Evolutionary conservation across 2,888 invertebrate species (phyloP).

Genomic region (Papilio gigon): DNA sequence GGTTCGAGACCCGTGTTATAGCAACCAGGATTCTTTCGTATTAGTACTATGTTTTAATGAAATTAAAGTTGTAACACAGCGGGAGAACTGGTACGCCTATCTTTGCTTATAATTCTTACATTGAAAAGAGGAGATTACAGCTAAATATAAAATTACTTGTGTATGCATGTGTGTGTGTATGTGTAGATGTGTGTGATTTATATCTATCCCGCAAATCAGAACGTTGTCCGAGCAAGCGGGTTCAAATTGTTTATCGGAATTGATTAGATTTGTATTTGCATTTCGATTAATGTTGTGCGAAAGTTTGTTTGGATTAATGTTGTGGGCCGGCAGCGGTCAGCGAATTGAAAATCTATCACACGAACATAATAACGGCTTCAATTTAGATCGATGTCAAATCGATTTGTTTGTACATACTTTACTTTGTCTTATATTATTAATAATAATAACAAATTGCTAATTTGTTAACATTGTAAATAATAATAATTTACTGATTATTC

Average conservation of each 20-base stretch:
- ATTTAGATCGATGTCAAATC: constrained; percentile 25
- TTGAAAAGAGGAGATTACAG: no score
- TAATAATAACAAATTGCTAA: no score
- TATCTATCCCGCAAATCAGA: background rate
- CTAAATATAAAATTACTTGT: no score
- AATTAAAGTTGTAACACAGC: no score
- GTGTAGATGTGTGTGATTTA: no score
- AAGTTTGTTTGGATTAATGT: constrained; percentile 34
- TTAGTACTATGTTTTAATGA: no score
- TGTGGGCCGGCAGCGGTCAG: constrained; percentile 12
- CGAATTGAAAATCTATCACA: constrained; percentile 33
- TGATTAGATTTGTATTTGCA: constrained; percentile 35
- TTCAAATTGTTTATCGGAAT: constrained; percentile 30
- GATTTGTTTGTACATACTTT: background rate
- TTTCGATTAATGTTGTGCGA: constrained; percentile 30
- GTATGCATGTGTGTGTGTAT: no score
- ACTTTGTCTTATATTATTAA: background rate
- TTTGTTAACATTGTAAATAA: background rate
- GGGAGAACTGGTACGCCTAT: no score
- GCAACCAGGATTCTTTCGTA: no score
- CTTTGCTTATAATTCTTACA: no score
- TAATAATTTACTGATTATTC: background rate
- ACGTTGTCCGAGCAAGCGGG: constrained; percentile 7
- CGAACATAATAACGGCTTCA: constrained; percentile 14
- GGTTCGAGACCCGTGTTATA: no score